phyloP scores from a whole-genome alignment of 2,888 invertebrate species.

The Acrocyrtus sp. region DNA sequence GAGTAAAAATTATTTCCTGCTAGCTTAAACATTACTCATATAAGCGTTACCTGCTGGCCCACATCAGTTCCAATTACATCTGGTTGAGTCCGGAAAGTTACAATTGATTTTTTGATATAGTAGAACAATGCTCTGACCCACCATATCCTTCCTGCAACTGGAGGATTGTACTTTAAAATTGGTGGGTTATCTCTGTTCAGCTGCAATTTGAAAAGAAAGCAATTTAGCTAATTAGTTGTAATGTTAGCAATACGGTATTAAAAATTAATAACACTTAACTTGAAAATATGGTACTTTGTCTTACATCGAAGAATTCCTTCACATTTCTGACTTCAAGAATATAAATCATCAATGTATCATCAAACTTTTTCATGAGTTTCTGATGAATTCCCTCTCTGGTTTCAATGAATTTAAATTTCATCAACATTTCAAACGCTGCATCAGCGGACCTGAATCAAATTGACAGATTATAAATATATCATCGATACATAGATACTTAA shows the following conservation, averaged over 20 bases:
- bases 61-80: slow-evolving; percentile 77
- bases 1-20: background rate
- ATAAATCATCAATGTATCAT: slow-evolving; percentile 85
- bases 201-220: slow-evolving; percentile 60
- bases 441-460: slow-evolving; percentile 75
- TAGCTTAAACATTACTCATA: background rate
- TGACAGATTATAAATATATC: too few relatives aligned
- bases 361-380: slow-evolving; percentile 83
- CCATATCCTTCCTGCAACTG: slow-evolving; percentile 83
- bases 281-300: slow-evolving; percentile 59
- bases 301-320: slow-evolving; percentile 78
- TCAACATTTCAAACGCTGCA: slow-evolving; percentile 80
- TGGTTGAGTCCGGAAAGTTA: slow-evolving; percentile 80
- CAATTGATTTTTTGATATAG: slow-evolving; percentile 81
- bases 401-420: slow-evolving; percentile 82
- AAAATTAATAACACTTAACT: background rate
- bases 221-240: background rate
- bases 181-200: slow-evolving; percentile 71
- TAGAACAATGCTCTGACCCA: slow-evolving; percentile 86
- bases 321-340: slow-evolving; percentile 81
- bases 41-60: slow-evolving; percentile 71
- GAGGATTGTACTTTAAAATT: slow-evolving; percentile 79
- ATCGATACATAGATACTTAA: background rate
- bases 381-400: slow-evolving; percentile 79
- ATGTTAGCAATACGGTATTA: too few relatives aligned